phyloP scores from a whole-genome alignment of 1,140 invertebrate genomes.

The Gonatopus flavifemur region DNA sequence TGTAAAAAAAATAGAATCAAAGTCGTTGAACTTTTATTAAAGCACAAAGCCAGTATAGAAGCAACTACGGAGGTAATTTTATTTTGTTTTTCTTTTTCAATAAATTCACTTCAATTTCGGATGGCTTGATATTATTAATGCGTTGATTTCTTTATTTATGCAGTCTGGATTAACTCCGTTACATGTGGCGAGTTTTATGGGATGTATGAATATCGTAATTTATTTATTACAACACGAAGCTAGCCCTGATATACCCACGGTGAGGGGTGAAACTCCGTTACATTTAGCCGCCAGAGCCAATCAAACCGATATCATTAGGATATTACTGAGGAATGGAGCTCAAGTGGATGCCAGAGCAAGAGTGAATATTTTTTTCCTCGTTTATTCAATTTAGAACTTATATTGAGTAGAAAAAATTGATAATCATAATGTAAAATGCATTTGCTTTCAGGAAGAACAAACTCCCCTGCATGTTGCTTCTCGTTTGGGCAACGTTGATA shows the following conservation, averaged over 20 bases:
- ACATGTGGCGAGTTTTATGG: constrained; percentile 99
- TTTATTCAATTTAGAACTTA: constrained; percentile 10
- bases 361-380: constrained; percentile 53
- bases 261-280: constrained; percentile 94
- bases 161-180: constrained; percentile 92
- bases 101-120: not conserved
- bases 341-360: constrained; percentile 92
- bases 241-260: constrained; percentile 90
- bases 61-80: constrained; percentile 78
- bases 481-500: constrained; percentile 89
- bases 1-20: constrained; percentile 99
- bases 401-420: constrained; percentile 6
- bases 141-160: constrained; percentile 27
- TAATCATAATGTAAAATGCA: not conserved
- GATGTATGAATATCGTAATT: constrained; percentile 98
- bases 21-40: constrained; percentile 92
- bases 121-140: constrained; percentile 11
- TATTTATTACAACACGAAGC: constrained; percentile 94
- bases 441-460: constrained; percentile 74
- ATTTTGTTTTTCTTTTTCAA: not conserved
- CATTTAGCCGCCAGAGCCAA: constrained; percentile 97
- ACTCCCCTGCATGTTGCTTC: constrained; percentile 93
- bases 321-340: constrained; percentile 92
- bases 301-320: constrained; percentile 94
- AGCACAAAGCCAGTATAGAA: constrained; percentile 91